A percentile compares a stretch with the other conserved stretches of the same genome.
These are phyloP conservation scores for Enteromius anoplus DNA, from an alignment of 2,797 vertebrate species.

Conservation along the genomic window DNA sequence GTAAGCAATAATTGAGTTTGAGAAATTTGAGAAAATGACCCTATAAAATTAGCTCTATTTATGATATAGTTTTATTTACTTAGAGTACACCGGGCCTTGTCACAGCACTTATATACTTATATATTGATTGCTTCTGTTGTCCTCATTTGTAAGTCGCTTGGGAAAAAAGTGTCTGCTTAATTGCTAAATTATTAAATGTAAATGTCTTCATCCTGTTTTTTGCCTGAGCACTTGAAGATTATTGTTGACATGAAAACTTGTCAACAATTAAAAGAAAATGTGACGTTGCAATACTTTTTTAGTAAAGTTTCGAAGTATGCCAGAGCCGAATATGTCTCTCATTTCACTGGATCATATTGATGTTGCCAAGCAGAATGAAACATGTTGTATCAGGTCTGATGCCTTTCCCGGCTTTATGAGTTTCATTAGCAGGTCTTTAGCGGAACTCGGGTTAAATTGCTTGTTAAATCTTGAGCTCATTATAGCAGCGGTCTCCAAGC, in stretches of 20 bases:
- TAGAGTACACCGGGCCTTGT: too few relatives aligned
- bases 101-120: too few relatives aligned
- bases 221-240: neutral
- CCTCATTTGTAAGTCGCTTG: neutral
- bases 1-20: too few relatives aligned
- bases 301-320: neutral
- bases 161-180: neutral
- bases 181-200: neutral
- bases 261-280: too few relatives aligned
- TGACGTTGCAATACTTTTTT: neutral
- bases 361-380: constrained; percentile 30
- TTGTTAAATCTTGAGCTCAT: constrained; percentile 27
- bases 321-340: neutral
- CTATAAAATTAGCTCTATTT: too few relatives aligned
- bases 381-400: constrained; percentile 23
- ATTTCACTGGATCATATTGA: neutral
- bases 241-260: neutral
- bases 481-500: constrained; percentile 66
- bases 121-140: too few relatives aligned
- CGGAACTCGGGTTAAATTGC: constrained; percentile 33
- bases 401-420: constrained; percentile 23
- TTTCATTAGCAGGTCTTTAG: constrained; percentile 35
- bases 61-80: too few relatives aligned
- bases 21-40: too few relatives aligned
- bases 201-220: neutral